Base-by-base conservation (phyloP, 64 coral and sea anemone species). In the Porites lutea region DNA sequence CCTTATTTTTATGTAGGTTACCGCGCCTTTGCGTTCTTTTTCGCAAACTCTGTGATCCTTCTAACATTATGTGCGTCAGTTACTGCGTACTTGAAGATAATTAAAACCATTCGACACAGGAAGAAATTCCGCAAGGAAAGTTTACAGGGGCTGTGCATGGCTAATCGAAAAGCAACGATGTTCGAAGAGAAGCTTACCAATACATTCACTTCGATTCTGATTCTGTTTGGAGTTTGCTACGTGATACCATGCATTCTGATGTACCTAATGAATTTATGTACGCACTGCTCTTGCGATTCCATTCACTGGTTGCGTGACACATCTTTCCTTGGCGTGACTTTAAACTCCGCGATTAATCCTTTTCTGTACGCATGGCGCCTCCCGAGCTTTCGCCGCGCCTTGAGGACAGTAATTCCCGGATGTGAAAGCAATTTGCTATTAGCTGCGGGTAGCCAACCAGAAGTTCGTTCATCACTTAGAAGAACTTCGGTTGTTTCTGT, bases 271-370 rank as follows among this genome's bases (percentile, higher is more conserved):
- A 96, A 96, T 72, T 86, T 99, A 60, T 99, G 97, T 54, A 86
- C 61, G 2, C 19, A 43, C n/a, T 99, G 97, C 65, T 93, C 90
- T 23, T 99, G 97, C 63, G 87, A 93, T 16, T 22, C 86, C 4
- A 92, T 99, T 21, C 97, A 99, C 62, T 99, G 97, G 97, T 90
- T 99, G 15, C 52, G 97, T 14, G 97, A 99, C 91, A 74, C 93
- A 45, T 79, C 89, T 15, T 99, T 96, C 64, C 58, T 99, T 45
- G 93, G 91, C 19, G 94, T 99, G 18, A 86, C 81, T 5, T 83
- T 83, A 6, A 98, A 98, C 62, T 95, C 93, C 20, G 82, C 91
- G 52, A 74, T 95, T 20, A 98, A 98, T 49, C 96, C 96, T 4
- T 87, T 98, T n/a, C 45, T 98, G 10, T 98, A 98, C 60, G 96